Percentiles rank a stretch among this genome's conserved stretches.
Evolutionary conservation across 1,140 invertebrate genomes (phyloP).

Genomic region (Diabrotica virgifera): DNA sequence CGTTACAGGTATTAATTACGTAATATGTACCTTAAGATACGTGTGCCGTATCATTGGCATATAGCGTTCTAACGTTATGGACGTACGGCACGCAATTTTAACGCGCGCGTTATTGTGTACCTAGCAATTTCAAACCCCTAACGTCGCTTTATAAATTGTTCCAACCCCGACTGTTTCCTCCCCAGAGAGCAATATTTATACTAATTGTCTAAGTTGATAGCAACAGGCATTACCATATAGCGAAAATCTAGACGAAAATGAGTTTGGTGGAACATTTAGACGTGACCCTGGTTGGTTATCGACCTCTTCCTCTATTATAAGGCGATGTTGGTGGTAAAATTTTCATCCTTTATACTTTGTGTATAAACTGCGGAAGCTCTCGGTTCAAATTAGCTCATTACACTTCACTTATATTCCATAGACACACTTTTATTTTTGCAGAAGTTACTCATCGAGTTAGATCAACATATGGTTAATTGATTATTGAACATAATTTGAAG

Average conservation of each 20-base stretch:
- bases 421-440: no score
- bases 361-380: no score
- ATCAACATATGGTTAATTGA: no score
- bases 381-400: no score
- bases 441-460: no score
- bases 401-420: no score
- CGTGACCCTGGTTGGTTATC: not conserved
- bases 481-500: no score
- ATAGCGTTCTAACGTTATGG: not conserved
- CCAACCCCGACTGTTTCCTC: slow-evolving; percentile 1
- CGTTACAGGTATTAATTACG: not conserved
- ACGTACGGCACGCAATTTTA: not conserved
- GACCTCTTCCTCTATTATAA: not conserved
- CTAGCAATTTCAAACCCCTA: not conserved
- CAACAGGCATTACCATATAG: not conserved
- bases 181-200: not conserved
- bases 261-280: not conserved
- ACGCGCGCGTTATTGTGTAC: not conserved
- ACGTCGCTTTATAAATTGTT: slow-evolving; percentile 2
- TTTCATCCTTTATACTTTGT: no score
- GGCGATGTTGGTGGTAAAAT: no score
- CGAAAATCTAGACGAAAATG: not conserved
- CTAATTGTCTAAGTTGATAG: slow-evolving; percentile 1
- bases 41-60: not conserved
- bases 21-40: not conserved